Percentiles rank a stretch among this genome's conserved stretches.
Evolutionary conservation across 2,888 invertebrate genomes (phyloP).

Genomic region (Monochamus alternatus): DNA sequence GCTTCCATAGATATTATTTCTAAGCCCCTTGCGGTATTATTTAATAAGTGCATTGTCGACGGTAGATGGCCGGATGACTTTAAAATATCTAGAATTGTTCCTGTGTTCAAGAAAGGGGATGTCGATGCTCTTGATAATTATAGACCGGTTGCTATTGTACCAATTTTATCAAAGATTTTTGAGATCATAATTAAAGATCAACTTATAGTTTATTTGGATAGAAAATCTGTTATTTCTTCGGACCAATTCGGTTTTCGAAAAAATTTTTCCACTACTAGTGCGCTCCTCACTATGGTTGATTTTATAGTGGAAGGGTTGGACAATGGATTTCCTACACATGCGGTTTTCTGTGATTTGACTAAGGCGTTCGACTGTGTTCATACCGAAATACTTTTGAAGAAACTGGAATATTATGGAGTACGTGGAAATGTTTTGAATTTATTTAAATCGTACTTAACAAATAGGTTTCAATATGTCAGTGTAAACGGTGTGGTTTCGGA

Average conservation of each 20-base stretch:
- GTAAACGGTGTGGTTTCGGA: neutral
- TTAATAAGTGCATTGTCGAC: slow-evolving; percentile 7
- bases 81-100: neutral
- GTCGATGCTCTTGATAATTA: neutral
- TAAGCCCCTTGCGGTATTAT: neutral
- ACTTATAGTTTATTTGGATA: neutral
- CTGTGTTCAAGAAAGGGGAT: slow-evolving; percentile 4
- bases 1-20: neutral
- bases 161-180: neutral
- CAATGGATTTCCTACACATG: neutral
- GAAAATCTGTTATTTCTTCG: neutral
- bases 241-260: slow-evolving; percentile 3
- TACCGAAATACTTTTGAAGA: neutral
- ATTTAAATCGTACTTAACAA: neutral
- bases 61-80: neutral
- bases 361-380: slow-evolving; percentile 11
- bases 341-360: neutral
- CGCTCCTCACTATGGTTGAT: neutral
- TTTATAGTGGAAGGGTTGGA: neutral
- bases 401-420: neutral
- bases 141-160: neutral
- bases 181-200: neutral
- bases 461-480: neutral
- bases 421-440: neutral
- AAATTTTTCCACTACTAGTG: neutral